Conservation (phyloP, 2,113 vertebrate genomes). For the Malurus melanocephalus region DNA sequence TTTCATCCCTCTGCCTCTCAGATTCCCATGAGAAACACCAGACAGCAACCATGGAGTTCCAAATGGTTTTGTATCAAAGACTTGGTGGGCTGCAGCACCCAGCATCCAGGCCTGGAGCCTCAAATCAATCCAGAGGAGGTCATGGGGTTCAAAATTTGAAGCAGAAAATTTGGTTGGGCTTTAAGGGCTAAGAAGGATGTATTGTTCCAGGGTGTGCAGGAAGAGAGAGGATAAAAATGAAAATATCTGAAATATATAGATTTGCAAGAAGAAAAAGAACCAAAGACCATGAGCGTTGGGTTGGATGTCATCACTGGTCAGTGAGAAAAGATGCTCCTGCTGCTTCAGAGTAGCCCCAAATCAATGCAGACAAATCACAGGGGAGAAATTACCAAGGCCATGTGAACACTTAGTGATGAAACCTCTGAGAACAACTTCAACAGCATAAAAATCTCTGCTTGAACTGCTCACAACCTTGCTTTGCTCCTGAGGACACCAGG, state of each 20-base stretch:
- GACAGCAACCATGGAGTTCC: background rate
- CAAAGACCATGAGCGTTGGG: background rate
- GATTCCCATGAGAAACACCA: background rate
- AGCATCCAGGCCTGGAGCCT: background rate
- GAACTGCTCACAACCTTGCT: background rate
- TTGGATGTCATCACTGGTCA: background rate
- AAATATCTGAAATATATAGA: background rate
- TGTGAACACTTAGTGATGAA: background rate
- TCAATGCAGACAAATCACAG: background rate
- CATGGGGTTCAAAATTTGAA: background rate
- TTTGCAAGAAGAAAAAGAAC: background rate
- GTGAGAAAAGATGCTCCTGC: background rate
- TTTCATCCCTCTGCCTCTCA: constrained; percentile 6
- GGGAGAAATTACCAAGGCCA: background rate
- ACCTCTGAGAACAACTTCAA: background rate
- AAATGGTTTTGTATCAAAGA: background rate
- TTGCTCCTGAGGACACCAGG: background rate
- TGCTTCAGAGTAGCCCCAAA: background rate
- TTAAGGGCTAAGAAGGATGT: background rate
- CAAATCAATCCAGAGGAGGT: background rate
- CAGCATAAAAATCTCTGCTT: background rate
- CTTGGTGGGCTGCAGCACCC: background rate
- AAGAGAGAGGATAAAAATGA: background rate
- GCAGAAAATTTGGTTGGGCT: background rate
- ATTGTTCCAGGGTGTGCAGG: background rate